Percentiles rank a stretch among this genome's conserved stretches.
Evolutionary conservation across 2,113 vertebrate species (phyloP).

Genomic region (Tupaia tana): DNA sequence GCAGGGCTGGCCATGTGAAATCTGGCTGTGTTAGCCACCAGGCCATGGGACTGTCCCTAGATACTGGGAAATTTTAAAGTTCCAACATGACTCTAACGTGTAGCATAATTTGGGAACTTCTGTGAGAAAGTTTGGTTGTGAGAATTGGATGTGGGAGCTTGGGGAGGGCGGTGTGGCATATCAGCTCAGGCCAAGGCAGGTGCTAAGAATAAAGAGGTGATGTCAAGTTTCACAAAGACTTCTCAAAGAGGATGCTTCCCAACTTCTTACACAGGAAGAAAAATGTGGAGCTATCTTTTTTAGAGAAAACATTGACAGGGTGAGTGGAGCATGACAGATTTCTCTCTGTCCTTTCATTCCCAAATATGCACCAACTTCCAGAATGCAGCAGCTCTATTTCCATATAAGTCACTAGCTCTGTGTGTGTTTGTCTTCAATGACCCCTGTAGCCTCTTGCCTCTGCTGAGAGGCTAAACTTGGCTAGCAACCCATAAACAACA

Average conservation of each 20-base stretch:
- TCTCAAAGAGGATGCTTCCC: background rate
- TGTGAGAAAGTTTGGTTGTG: background rate
- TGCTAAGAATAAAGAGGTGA: background rate
- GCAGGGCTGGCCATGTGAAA: too few species aligned
- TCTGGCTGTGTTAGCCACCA: too few species aligned
- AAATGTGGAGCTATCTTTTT: background rate
- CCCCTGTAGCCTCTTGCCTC: background rate
- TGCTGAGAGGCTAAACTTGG: background rate
- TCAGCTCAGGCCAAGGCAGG: background rate
- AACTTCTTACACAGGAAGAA: background rate
- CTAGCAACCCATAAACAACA: background rate
- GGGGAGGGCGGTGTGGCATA: background rate
- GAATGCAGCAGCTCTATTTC: background rate
- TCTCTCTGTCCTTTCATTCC: background rate
- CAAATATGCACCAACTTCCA: background rate
- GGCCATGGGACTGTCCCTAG: too few species aligned
- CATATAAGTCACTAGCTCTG: background rate
- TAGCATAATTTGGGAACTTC: background rate
- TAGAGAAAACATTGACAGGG: background rate
- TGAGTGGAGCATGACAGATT: background rate
- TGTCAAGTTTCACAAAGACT: background rate
- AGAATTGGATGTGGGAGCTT: background rate
- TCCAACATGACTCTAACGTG: too few species aligned
- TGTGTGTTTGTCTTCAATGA: background rate
- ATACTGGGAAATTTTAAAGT: too few species aligned